Conservation (phyloP, 2,888 invertebrate genomes). For the Sarcophaga caerulescens region DNA sequence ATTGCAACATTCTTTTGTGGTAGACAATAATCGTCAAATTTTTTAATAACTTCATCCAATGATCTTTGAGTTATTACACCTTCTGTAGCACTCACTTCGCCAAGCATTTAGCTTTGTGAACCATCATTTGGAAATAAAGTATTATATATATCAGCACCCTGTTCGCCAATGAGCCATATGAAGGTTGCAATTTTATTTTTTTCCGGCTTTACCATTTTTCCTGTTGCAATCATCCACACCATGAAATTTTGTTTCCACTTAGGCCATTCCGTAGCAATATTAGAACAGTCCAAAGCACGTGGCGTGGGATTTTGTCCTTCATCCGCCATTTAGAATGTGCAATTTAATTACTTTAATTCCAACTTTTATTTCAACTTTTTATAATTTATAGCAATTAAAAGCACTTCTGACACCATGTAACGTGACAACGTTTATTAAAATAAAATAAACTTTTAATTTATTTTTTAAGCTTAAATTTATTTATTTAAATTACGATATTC, state of each 20-base stretch:
- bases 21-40: neutral
- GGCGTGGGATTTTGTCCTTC: conserved; percentile 13
- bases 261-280: conserved; percentile 3
- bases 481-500: no score
- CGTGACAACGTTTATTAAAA: no score
- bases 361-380: no score
- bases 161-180: conserved; percentile 19
- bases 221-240: no score
- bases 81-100: neutral
- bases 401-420: no score
- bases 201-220: neutral
- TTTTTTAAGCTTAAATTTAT: no score
- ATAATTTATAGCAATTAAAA: no score
- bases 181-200: conserved; percentile 34
- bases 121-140: conserved; percentile 28
- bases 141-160: conserved; percentile 22
- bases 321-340: conserved; percentile 10
- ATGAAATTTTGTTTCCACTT: neutral
- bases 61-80: neutral
- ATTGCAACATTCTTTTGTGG: conserved; percentile 24
- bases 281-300: conserved; percentile 9
- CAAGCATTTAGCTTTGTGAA: conserved; percentile 10
- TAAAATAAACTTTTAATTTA: no score
- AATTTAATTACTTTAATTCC: no score
- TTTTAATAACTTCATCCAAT: conserved; percentile 11